Percentiles rank a stretch among this genome's conserved stretches.
Conservation (phyloP, 2,113 vertebrate species). For the Globicephala melas region DNA sequence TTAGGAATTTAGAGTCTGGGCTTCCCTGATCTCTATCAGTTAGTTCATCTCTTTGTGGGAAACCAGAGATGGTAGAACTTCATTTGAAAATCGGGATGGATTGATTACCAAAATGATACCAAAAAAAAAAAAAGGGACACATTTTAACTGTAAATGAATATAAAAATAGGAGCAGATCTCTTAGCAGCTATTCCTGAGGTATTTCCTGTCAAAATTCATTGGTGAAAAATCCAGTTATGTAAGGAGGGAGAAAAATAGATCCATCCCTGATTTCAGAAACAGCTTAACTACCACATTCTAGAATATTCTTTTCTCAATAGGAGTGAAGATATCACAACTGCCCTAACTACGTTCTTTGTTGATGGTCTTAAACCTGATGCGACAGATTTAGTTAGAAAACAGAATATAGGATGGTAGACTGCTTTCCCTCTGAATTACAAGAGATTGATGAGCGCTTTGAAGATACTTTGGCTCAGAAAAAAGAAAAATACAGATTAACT, state of each 20-base stretch:
- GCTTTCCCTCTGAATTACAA: neutral
- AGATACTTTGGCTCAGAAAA: conserved; percentile 11
- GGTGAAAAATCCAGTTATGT: neutral
- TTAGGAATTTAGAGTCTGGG: neutral
- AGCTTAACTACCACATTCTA: neutral
- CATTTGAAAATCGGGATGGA: neutral
- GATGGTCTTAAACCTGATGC: neutral
- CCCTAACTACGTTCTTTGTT: neutral
- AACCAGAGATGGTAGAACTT: neutral
- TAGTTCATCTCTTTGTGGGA: neutral
- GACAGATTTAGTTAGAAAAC: neutral
- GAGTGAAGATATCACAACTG: neutral
- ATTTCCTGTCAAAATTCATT: neutral
- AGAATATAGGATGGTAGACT: neutral
- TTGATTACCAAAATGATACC: neutral
- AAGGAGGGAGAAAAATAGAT: neutral
- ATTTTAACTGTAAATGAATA: neutral
- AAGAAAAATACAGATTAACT: neutral
- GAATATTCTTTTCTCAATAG: neutral
- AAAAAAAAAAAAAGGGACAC: neutral
- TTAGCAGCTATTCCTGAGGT: neutral
- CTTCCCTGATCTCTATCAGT: neutral
- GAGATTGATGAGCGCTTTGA: neutral
- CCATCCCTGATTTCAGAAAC: neutral
- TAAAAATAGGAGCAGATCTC: neutral